Base-by-base conservation (phyloP, 2,797 vertebrate genomes). In the Pitangus sulphuratus region DNA sequence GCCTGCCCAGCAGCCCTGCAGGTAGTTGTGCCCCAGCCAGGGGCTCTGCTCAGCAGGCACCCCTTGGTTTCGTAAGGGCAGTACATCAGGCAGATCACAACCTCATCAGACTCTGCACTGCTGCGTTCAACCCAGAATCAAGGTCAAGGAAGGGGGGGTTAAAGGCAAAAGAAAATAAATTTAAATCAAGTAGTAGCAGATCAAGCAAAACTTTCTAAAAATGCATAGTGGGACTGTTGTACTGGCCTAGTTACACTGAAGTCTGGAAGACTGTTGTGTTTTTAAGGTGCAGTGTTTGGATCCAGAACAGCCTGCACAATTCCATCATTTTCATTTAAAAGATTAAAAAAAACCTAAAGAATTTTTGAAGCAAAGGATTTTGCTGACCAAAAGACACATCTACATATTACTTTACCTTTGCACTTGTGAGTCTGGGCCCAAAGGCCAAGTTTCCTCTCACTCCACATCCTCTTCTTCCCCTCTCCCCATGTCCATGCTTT, bases 81-180 rank as follows among this genome's bases (percentile, higher is more conserved):
- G 22, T 4, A 30, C 28, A 24, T 28, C 20, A 12, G 53, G 16
- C 31, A 48, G 33, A 35, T 35, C 48, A 61, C 57, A 60, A 4
- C 28, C 54, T 48, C 0, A 0, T 18, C 69, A 71, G 26, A 18
- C n/a, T 61, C 33, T 20, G 56, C 33, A 12, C 53, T 1, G 0
- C 37, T 33, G 35, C 15, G 42, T n/a, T 74, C 48, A 81, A 47
- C 24, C 4, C 68, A 35, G 31, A 78, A 56, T 44, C 31, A 42
- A 78, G 20, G 48, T 33, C 26, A 69, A 72, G 65, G 31, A 75
- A 54, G 9, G 1, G 1, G 28, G n/a, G 44, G 30, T 47, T 12
- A 64, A 80, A 54, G 54, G 20, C 24, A 56, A 75, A 81, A 33
- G 12, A 26, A 84, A 89, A 68, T 13, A 44, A 65, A 54, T 48